These are phyloP conservation scores for Suricata suricatta DNA, from an alignment of 2,113 vertebrate genomes.

Conservation along the genomic window DNA sequence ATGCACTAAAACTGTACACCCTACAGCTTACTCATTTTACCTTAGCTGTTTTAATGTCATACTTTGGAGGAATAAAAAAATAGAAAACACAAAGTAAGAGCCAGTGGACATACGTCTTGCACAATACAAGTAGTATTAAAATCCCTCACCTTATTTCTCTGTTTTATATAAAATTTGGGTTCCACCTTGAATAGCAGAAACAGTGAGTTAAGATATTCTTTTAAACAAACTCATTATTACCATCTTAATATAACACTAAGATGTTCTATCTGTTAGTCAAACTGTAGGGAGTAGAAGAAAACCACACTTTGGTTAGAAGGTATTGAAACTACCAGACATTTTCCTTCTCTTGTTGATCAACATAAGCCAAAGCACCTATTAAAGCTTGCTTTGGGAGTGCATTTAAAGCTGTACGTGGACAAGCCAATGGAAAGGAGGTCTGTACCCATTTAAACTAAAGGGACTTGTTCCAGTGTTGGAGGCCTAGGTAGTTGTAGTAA, in stretches of 20 bases:
- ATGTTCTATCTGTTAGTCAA: neutral
- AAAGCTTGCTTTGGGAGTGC: neutral
- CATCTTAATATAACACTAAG: neutral
- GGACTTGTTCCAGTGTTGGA: neutral
- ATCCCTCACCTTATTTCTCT: neutral
- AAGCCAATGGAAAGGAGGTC: neutral
- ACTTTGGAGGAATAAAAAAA: slow-evolving; percentile 5
- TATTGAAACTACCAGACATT: neutral
- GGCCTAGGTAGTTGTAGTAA: neutral
- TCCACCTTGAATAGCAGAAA: neutral
- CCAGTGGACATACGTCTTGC: neutral
- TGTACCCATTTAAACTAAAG: neutral
- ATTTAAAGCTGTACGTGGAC: neutral
- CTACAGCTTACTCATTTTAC: neutral
- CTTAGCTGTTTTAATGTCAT: slow-evolving; percentile 5
- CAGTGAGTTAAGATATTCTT: neutral
- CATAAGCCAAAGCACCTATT: neutral
- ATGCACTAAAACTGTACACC: neutral
- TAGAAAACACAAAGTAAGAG: neutral
- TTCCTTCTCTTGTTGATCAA: neutral
- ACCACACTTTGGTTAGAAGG: neutral
- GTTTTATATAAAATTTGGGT: neutral
- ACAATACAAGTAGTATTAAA: slow-evolving; percentile 25
- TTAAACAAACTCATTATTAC: neutral
- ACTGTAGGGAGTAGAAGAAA: neutral